These are phyloP conservation scores for Sarotherodon lohbergeri DNA, from an alignment of 2,113 vertebrate species.

Conservation along the genomic window DNA sequence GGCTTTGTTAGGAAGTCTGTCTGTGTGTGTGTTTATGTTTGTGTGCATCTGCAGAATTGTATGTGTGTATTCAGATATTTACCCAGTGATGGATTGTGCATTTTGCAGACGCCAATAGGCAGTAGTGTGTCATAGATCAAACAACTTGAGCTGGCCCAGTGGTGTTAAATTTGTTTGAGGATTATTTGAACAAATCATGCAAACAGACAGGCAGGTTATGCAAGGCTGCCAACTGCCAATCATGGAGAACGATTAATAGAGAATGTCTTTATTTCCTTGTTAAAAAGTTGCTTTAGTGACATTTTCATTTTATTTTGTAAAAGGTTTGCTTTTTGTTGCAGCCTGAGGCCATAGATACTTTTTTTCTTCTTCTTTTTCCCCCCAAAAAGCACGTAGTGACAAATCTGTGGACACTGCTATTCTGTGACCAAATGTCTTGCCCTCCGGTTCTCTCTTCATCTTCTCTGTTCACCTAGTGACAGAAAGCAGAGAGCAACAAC, in stretches of 20 bases:
- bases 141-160: background rate
- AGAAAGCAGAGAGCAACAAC: background rate
- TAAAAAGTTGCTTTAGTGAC: background rate
- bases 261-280: background rate
- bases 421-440: background rate
- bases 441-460: background rate
- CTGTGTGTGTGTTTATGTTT: background rate
- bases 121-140: constrained; percentile 5
- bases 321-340: background rate
- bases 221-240: background rate
- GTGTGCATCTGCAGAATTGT: background rate
- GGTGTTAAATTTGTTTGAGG: background rate
- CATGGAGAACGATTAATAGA: background rate
- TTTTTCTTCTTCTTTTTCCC: background rate
- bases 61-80: constrained; percentile 23
- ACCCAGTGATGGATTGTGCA: constrained; percentile 25
- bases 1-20: background rate
- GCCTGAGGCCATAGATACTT: background rate
- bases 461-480: background rate
- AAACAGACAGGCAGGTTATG: background rate
- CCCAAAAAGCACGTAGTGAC: background rate
- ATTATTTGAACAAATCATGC: background rate
- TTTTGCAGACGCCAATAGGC: constrained; percentile 8
- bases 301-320: background rate
- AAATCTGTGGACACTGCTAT: background rate